Conservation (phyloP, 2,888 invertebrate species). For the Ormyrus rosae region DNA sequence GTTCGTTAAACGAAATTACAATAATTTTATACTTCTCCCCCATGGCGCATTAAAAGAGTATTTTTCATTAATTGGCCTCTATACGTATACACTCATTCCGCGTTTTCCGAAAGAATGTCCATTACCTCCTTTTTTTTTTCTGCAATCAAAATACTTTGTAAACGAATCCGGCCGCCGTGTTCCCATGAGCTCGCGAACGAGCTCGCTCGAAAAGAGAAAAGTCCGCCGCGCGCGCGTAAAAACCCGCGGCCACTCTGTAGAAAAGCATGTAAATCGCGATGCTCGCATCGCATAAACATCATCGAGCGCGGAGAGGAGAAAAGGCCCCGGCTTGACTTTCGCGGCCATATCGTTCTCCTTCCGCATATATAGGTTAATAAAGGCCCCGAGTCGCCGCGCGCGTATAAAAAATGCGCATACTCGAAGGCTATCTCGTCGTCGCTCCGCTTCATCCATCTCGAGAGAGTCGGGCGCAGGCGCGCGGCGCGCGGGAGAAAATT, state of each 20-base stretch:
- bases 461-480: neutral
- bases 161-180: too few relatives aligned
- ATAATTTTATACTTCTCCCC: too few relatives aligned
- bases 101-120: too few relatives aligned
- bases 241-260: neutral
- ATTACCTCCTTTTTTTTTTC: too few relatives aligned
- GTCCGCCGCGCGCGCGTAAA: conserved; percentile 19
- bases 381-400: neutral
- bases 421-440: neutral
- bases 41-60: too few relatives aligned
- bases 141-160: too few relatives aligned
- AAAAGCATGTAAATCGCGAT: conserved; percentile 10
- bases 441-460: neutral
- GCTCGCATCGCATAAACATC: neutral
- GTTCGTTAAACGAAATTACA: too few relatives aligned
- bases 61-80: too few relatives aligned
- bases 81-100: too few relatives aligned
- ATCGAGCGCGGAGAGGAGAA: neutral
- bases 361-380: conserved; percentile 45
- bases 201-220: conserved; percentile 15
- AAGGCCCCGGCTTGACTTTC: neutral
- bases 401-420: conserved; percentile 8
- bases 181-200: too few relatives aligned
- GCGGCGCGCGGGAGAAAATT: neutral
- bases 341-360: conserved; percentile 41